phyloP scores from a whole-genome alignment of 2,888 invertebrate species.

The Incurvaria masculella region DNA sequence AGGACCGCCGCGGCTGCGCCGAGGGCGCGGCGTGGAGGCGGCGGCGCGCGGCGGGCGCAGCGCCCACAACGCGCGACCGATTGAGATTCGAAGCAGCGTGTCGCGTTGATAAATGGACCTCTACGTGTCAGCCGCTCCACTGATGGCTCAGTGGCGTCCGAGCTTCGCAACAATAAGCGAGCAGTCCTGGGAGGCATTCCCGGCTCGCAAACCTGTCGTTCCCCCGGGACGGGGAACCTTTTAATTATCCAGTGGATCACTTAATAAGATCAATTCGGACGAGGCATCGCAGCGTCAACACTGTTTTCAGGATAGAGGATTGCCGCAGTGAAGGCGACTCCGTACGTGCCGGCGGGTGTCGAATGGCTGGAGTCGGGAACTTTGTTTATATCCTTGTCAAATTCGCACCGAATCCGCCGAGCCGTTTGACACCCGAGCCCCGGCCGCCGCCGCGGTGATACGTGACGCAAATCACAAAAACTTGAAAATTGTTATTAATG shows the following conservation, averaged over 20 bases:
- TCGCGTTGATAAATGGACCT: not conserved
- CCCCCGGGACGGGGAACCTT: no score
- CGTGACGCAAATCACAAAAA: not conserved
- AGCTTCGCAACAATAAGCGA: no score
- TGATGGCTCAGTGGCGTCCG: no score
- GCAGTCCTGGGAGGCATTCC: no score
- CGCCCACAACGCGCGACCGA: not conserved
- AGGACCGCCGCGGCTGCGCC: no score
- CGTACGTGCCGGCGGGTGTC: no score
- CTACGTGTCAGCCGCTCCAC: not conserved
- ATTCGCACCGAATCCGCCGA: not conserved
- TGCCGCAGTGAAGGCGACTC: no score
- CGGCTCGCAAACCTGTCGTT: no score
- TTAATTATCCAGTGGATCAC: no score
- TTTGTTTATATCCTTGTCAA: not conserved
- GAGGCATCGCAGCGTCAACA: no score
- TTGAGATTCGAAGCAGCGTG: not conserved
- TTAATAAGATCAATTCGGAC: no score
- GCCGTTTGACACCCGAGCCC: not conserved
- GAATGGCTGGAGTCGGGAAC: not conserved
- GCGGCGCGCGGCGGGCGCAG: not conserved
- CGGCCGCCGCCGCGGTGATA: not conserved
- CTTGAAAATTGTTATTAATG: not conserved
- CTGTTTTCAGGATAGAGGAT: no score
- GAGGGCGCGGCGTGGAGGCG: not conserved